phyloP scores from a whole-genome alignment of 2,797 vertebrate genomes.

The Cuculus canorus region DNA sequence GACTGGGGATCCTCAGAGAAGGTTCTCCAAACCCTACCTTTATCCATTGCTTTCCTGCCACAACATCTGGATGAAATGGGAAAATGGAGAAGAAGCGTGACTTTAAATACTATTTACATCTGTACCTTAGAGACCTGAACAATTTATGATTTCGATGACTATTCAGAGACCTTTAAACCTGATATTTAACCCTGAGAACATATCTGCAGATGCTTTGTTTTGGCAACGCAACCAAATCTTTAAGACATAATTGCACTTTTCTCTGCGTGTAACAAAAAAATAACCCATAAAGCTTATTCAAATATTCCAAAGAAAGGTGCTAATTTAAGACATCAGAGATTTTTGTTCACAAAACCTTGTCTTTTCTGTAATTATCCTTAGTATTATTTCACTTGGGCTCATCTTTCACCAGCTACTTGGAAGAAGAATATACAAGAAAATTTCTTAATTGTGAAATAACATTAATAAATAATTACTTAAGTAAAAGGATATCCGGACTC shows the following conservation, averaged over 20 bases:
- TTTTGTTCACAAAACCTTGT: conserved; percentile 46
- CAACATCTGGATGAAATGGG: neutral
- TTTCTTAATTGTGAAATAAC: conserved; percentile 31
- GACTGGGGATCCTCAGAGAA: neutral
- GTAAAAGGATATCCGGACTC: neutral
- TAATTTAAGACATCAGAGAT: conserved; percentile 65
- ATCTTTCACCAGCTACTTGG: neutral
- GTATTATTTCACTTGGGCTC: conserved; percentile 48
- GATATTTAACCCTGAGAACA: conserved; percentile 61
- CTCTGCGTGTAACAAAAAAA: conserved; percentile 26
- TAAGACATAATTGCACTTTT: conserved; percentile 72
- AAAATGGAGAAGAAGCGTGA: neutral
- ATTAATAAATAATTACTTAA: conserved; percentile 28
- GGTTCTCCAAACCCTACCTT: neutral
- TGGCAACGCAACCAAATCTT: conserved; percentile 40
- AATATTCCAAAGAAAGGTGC: conserved; percentile 46
- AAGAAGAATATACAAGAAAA: neutral
- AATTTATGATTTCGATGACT: neutral
- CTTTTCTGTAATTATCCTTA: conserved; percentile 4
- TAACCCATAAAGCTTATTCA: conserved; percentile 18
- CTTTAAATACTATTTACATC: neutral
- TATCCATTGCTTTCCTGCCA: neutral
- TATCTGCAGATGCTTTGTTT: conserved; percentile 25
- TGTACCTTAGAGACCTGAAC: neutral
- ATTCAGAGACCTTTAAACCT: conserved; percentile 28